Percentiles rank a stretch among this genome's conserved stretches.
These are phyloP conservation scores for Paradoxurus hermaphroditus DNA, from an alignment of 2,113 vertebrate genomes.

Conservation along the genomic window DNA sequence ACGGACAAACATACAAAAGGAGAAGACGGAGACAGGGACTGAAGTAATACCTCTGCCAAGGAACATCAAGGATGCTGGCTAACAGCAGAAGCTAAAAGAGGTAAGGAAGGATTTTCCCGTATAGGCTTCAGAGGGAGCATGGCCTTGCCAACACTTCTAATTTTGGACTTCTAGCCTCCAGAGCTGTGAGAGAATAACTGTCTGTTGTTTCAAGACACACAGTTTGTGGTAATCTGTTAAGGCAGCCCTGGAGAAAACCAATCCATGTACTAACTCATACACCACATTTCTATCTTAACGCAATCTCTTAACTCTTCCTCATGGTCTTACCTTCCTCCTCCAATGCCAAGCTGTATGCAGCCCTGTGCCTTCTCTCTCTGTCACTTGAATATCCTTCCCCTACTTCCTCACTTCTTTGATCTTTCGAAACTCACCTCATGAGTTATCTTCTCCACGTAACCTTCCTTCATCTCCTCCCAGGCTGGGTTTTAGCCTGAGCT, in stretches of 20 bases:
- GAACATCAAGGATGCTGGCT: background rate
- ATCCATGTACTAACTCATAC: background rate
- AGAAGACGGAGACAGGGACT: background rate
- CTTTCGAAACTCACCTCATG: background rate
- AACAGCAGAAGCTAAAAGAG: background rate
- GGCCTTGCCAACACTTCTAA: background rate
- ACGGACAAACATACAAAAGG: background rate
- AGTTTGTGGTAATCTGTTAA: background rate
- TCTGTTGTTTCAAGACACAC: background rate
- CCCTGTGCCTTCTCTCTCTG: background rate
- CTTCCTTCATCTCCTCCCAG: background rate
- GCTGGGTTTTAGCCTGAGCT: background rate
- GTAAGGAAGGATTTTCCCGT: background rate
- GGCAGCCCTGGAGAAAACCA: background rate
- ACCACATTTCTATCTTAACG: background rate
- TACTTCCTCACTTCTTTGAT: background rate
- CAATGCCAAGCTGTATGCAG: rapidly evolving
- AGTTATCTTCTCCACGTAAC: background rate
- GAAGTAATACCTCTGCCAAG: background rate
- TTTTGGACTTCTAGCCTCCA: background rate
- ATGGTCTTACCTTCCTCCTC: background rate
- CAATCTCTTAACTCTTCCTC: background rate
- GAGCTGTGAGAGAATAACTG: background rate
- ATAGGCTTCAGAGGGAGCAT: background rate
- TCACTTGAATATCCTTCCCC: background rate